Evolutionary conservation across 2,113 vertebrate genomes (phyloP), one percentile per base, ranked within the genome.

Genomic region (Orientallactaga bullata): DNA sequence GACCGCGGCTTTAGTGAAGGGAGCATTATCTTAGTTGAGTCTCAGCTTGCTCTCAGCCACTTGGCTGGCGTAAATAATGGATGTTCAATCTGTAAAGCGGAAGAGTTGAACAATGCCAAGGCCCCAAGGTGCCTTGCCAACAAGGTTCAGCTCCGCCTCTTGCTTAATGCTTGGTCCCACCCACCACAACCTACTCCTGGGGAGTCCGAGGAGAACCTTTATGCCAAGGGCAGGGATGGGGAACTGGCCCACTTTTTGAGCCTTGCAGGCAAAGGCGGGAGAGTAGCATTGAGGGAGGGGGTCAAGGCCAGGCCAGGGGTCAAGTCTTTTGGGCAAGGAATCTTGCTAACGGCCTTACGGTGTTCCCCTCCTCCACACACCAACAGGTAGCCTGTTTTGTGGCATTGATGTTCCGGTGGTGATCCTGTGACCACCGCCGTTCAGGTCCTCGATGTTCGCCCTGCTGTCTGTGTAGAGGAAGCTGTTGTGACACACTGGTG

Each of bases 41-140:
- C 90, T 96, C 68, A 88, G 80, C 12, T 95, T 69, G 72, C 85
- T 94, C 90, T 60, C 85, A 66, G 81, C 81, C 87, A 81, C 20
- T 85, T n/a, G 37, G 74, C 92, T 28, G 63, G 89, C 89, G 95
- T 93, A 84, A 98, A 88, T 93, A 94, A 96, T 91, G 91, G 89
- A 88, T 96, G 84, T 4, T 6, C 96, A 96, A 83, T 69, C 13
- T 26, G 63, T 69, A 95, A 97, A 72, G 58, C 83, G 20, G 42
- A 74, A 85, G 5, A 76, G 58, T 76, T 65, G 30, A 55, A 17
- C 37, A 1, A 32, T n/a, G 63, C 85, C 37, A 2, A n/a, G 32
- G 63, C 85, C 3, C 10, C 9, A 10, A 0, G 37, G 74, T 55
- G 73, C 28, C 42, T 72, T 66, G 24, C 35, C 91, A 89, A 0